These are phyloP conservation scores for Nezara viridula DNA, from an alignment of 2,888 invertebrate species.

Conservation along the genomic window DNA sequence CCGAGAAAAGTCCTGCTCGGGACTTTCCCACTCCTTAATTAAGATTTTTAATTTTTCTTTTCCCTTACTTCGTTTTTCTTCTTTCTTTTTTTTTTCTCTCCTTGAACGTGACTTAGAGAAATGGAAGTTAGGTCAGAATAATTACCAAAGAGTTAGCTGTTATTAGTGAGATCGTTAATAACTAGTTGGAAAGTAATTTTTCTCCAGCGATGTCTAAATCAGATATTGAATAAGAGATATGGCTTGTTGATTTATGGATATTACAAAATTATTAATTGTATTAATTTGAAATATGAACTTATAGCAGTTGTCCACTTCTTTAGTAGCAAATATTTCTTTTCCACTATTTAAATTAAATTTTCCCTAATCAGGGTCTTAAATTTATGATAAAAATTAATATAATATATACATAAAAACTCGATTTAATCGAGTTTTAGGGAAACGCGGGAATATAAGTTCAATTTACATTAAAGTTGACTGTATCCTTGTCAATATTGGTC, in stretches of 20 bases:
- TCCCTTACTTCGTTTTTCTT: not conserved
- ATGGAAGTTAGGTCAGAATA: constrained; percentile 8
- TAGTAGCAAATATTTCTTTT: no score
- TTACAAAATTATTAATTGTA: no score
- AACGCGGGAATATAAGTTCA: no score
- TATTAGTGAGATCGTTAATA: not conserved
- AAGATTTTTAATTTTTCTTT: constrained; percentile 26
- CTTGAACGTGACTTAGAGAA: constrained; percentile 14
- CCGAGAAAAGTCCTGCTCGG: not conserved
- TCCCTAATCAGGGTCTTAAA: no score
- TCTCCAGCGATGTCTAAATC: not conserved
- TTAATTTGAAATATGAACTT: no score
- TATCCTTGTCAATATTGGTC: no score
- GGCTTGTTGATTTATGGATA: not conserved
- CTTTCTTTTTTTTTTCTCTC: not conserved
- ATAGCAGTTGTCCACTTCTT: no score
- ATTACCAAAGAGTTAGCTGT: not conserved
- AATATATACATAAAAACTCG: no score
- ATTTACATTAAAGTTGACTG: no score
- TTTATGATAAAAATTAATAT: no score
- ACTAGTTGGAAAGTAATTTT: not conserved
- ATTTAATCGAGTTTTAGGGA: no score
- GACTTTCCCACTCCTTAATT: not conserved
- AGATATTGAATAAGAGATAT: not conserved
- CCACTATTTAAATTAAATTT: no score